Percentiles rank a stretch among this genome's conserved stretches.
Evolutionary conservation across 1,140 invertebrate genomes (phyloP).

Genomic region (Neuroterus valhalla): DNA sequence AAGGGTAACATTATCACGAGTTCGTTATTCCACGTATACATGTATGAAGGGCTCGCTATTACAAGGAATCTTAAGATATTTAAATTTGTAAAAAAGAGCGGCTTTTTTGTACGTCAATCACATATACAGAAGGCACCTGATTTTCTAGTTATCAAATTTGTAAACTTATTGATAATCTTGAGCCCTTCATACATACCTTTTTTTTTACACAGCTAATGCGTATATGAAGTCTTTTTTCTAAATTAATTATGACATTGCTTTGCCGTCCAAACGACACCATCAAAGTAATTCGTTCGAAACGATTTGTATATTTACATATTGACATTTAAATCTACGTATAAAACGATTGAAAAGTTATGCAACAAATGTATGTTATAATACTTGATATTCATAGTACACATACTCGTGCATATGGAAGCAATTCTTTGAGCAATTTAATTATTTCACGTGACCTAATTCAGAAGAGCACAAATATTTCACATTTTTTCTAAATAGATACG

Average conservation of each 20-base stretch:
- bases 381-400: constrained; percentile 45
- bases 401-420: constrained; percentile 63
- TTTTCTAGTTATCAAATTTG: no score
- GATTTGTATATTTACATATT: constrained; percentile 48
- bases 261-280: constrained; percentile 5
- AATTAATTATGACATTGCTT: constrained; percentile 32
- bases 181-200: not conserved
- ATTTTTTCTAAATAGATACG: not conserved
- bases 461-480: not conserved
- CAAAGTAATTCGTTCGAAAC: not conserved
- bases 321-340: constrained; percentile 34
- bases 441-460: constrained; percentile 43
- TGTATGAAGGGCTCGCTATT: no score
- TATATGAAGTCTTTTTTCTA: not conserved
- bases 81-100: no score
- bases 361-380: constrained; percentile 51
- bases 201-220: not conserved
- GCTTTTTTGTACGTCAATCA: no score
- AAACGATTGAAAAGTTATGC: not conserved
- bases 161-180: no score
- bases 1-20: not conserved
- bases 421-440: constrained; percentile 69
- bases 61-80: no score
- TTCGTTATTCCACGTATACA: no score
- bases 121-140: no score